Base-by-base conservation (phyloP, 2,888 invertebrate species). In the Steinernema scapterisci region DNA sequence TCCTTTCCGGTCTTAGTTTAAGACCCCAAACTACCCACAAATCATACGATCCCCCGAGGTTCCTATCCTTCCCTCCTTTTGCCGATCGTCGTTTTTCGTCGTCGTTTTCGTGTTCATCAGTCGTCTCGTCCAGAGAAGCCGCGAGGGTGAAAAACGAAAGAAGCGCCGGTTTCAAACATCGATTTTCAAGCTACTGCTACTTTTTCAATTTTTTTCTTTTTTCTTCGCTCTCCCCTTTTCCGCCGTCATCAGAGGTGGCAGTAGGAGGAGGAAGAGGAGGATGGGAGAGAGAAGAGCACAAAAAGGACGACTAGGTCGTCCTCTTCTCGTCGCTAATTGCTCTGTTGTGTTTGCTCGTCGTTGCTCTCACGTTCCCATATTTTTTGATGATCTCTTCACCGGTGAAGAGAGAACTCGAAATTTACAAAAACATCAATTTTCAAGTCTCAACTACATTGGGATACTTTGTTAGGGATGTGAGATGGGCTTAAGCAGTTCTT, bases 101-200 rank as follows among this genome's bases (percentile, higher is more conserved):
- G 38, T 38, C 38, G 52, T 63, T 31, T 31, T 63, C 63, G 63
- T 63, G 63, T 63, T 63, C 31, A 63, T 63, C 63, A 25, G 63
- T 63, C 63, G 63, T 31, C 63, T 63, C 31, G 63, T 63, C 63
- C 63, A 16, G n/a, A n/a, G n/a, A n/a, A n/a, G 27, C 63, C 27
- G 63, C 3, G 31, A 31, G 63, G 31, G 27, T 38, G 23, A 38
- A 63, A 63, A 63, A 63, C 63, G 63, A 63, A 38, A 63, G 63
- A 63, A 31, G 63, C 63, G 63, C 63, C 63, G 63, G 54, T 54
- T 54, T 54, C 54, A 54, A 63, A 63, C 63, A 63, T 63, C 63
- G 63, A 63, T 63, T 63, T 63, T 63, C 63, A 31, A 27, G 63
- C 63, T 63, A 63, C 63, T 63, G 63, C 63, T 63, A 63, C 63